Evolutionary conservation across 2,797 vertebrate species (phyloP).

Genomic region (Microcaecilia unicolor): DNA sequence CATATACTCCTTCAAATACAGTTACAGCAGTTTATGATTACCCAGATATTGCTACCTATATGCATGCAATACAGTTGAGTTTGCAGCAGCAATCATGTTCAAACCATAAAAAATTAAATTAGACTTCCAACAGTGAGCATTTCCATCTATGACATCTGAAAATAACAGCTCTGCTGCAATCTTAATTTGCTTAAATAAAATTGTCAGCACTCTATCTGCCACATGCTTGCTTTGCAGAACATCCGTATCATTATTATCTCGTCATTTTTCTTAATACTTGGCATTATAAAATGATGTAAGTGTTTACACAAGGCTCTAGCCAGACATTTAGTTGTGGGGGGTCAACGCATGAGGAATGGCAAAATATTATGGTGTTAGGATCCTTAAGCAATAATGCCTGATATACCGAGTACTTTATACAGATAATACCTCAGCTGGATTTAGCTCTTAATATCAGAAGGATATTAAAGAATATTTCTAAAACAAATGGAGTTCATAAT

Average conservation of each 20-base stretch:
- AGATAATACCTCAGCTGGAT: no score
- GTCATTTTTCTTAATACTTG: constrained; percentile 1
- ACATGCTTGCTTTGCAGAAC: constrained; percentile 13
- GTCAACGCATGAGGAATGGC: no score
- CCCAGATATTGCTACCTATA: no score
- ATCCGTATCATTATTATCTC: constrained; percentile 8
- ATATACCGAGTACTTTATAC: no score
- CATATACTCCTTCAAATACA: no score
- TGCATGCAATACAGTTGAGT: constrained; percentile 13
- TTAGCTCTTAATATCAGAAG: no score
- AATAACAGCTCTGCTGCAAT: constrained; percentile 14
- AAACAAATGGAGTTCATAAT: no score
- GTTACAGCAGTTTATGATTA: no score
- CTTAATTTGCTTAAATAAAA: constrained; percentile 25
- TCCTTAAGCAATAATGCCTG: no score
- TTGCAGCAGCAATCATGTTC: constrained; percentile 18
- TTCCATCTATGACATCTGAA: constrained; percentile 13
- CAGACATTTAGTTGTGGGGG: constrained; percentile 10
- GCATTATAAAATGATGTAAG: not conserved
- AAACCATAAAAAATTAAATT: constrained; percentile 35
- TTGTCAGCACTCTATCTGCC: constrained; percentile 7
- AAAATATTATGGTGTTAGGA: no score
- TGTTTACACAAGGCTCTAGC: not conserved
- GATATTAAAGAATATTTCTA: no score
- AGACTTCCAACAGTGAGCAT: constrained; percentile 17